Conservation (phyloP, 2,113 vertebrate genomes). For the Vulpes lagopus region DNA sequence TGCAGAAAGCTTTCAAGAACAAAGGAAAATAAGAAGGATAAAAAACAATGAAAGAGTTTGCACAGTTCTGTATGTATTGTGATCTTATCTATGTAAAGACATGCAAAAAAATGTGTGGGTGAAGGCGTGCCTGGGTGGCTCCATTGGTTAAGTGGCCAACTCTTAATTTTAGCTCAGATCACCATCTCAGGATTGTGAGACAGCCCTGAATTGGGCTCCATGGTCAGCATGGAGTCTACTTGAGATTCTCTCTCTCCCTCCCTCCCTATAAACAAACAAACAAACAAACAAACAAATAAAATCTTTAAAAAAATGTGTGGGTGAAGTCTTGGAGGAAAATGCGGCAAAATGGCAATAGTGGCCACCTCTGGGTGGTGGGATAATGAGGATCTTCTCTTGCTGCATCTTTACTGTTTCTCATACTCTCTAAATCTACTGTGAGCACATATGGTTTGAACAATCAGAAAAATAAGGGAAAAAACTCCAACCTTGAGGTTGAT, state of each 20-base stretch:
- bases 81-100: not conserved
- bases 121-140: not conserved
- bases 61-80: not conserved
- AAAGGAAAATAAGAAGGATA: not conserved
- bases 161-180: not conserved
- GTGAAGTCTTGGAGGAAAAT: not conserved
- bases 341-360: not conserved
- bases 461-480: not conserved
- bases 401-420: not conserved
- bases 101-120: not conserved
- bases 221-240: not conserved
- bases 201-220: not conserved
- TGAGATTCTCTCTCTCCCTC: not conserved
- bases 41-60: not conserved
- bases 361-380: not conserved
- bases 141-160: not conserved
- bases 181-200: not conserved
- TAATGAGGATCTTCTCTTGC: not conserved
- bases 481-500: not conserved
- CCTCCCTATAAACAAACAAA: not conserved
- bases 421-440: not conserved
- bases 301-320: not conserved
- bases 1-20: not conserved
- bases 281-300: not conserved
- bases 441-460: not conserved